phyloP scores from a whole-genome alignment of 2,113 vertebrate genomes.

The Gambusia holbrooki region DNA sequence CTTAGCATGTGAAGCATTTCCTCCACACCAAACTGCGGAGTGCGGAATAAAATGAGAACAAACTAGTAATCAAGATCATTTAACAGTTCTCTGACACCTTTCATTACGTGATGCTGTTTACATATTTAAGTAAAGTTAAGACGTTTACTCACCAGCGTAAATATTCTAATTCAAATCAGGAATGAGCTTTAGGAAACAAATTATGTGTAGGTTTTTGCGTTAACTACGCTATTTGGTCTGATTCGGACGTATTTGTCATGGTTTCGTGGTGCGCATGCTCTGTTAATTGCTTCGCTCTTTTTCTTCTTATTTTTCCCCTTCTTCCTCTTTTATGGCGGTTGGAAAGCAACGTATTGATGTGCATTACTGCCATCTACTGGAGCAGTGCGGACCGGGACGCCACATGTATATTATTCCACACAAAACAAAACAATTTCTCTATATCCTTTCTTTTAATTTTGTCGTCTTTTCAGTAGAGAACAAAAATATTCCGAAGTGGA shows the following conservation, averaged over 20 bases:
- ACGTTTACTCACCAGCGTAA: neutral
- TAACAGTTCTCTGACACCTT: neutral
- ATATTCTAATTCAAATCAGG: neutral
- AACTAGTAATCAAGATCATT: neutral
- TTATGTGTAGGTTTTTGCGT: neutral
- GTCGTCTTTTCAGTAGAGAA: no score
- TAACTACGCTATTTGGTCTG: neutral
- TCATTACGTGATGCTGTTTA: neutral
- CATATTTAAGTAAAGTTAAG: no score
- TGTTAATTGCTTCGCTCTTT: neutral
- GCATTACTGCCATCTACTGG: no score
- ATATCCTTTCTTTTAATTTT: no score
- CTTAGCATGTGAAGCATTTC: conserved; percentile 8
- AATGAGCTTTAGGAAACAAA: neutral
- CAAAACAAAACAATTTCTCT: no score
- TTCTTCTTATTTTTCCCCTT: no score
- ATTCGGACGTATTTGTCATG: conserved; percentile 19
- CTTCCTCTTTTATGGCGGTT: no score
- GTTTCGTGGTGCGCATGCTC: conserved; percentile 15
- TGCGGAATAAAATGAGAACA: neutral
- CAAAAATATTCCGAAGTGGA: no score
- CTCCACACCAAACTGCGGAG: conserved; percentile 11
- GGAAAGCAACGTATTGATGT: no score
- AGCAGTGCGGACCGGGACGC: no score
- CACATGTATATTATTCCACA: no score